phyloP scores from a whole-genome alignment of 2,797 vertebrate species.

The Denticeps clupeoides region DNA sequence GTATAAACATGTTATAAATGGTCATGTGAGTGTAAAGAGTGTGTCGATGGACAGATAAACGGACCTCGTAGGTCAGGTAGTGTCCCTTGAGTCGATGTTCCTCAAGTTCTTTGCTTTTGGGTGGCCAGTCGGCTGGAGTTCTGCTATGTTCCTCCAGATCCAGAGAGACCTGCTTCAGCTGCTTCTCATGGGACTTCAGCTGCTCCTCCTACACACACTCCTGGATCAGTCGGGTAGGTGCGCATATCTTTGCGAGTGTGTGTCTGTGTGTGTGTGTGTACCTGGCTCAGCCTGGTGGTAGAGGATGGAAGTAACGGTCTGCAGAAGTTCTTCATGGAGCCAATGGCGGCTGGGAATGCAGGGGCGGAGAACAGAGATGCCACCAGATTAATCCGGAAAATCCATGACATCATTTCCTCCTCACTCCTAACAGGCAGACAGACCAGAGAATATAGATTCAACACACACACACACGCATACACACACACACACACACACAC shows the following conservation, averaged over 20 bases:
- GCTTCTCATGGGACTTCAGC: conserved; percentile 87
- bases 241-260: background rate
- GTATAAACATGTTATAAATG: no score
- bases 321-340: conserved; percentile 95
- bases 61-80: conserved; percentile 91
- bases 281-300: conserved; percentile 84
- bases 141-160: conserved; percentile 88
- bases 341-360: conserved; percentile 90
- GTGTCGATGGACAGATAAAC: conserved; percentile 1
- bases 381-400: conserved; percentile 89
- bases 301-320: conserved; percentile 85
- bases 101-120: conserved; percentile 85
- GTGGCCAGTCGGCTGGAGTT: conserved; percentile 66
- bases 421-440: conserved; percentile 68
- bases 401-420: conserved; percentile 96
- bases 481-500: background rate
- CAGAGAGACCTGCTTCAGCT: conserved; percentile 83
- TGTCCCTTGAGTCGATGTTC: conserved; percentile 92
- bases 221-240: no score
- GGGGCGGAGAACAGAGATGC: conserved; percentile 91
- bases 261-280: conserved; percentile 26
- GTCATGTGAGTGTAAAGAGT: no score
- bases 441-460: background rate
- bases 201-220: conserved; percentile 76
- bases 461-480: background rate